Evolutionary conservation across 2,888 invertebrate species (phyloP), one percentile per base, ranked within the genome.

Genomic region (Drosophila vallismaia): DNA sequence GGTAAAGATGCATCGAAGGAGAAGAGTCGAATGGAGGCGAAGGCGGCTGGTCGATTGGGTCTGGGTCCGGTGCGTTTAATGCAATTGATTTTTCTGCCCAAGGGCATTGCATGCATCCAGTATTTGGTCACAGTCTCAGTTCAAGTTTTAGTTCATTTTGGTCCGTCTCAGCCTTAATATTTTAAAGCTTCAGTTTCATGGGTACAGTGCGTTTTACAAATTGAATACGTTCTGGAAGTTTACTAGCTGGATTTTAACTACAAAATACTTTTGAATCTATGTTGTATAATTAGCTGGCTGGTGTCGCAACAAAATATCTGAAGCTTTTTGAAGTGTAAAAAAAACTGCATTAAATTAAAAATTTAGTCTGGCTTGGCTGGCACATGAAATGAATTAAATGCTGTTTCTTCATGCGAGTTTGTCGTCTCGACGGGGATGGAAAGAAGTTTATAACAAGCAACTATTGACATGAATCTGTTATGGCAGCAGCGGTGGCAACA

Each of bases 41-140:
- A 38, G 60, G 46, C 36, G 36, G 46, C 45, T 28, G 36, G 36
- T 7, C 46, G 42, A 19, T 54, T 55, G 58, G 67, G 49, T 74
- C 42, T 79, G 79, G 68, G 82, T 54, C 77, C 42, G 40, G 64
- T 81, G 80, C 80, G 76, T 78, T 83, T 57, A 76, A 75, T 86
- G 77, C 83, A 83, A 83, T 83, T 83, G 86, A 82, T 86, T 86
- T 82, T 70, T 50, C 56, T 42, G 80, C 82, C 82, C 82, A 75
- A 78, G 84, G 86, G 79, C 80, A 69, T 67, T 69, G 70, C 63
- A 64, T 81, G 79, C 86, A 78, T 46, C 44, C 33, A 59, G 60
- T 36, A 46, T 53, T 9, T 26, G 33, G 51, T 38, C 38, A 9
- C 53, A 24, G 26, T 19, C 50, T 9, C 10, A 40, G 12, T 42